Percentiles rank a stretch among this genome's conserved stretches.
Conservation (phyloP, 2,113 vertebrate species). For the Corythoichthys intestinalis region DNA sequence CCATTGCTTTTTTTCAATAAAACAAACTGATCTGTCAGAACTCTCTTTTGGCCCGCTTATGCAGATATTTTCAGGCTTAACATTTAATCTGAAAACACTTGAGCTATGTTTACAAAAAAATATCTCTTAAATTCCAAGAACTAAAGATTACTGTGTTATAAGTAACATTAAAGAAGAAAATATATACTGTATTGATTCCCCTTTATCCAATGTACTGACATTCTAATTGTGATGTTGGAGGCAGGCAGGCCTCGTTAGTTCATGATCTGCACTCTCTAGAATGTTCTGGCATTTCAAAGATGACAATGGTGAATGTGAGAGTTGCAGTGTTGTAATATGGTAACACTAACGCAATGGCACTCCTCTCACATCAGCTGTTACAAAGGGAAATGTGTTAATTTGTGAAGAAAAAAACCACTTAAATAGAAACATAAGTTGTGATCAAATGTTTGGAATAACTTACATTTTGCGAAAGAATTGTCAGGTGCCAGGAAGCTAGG, state of each 20-base stretch:
- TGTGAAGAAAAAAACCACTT: neutral
- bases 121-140: slow-evolving; percentile 28
- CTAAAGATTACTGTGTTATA: slow-evolving; percentile 51
- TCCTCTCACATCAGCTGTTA: slow-evolving; percentile 19
- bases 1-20: neutral
- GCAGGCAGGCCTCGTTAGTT: slow-evolving; percentile 42
- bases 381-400: neutral
- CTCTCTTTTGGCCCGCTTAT: neutral
- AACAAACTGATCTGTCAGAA: neutral
- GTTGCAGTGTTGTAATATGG: slow-evolving; percentile 21
- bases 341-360: slow-evolving; percentile 21
- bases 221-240: slow-evolving; percentile 65
- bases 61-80: neutral
- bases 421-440: neutral
- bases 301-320: slow-evolving; percentile 52
- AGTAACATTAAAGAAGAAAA: slow-evolving; percentile 58
- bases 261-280: slow-evolving; percentile 49
- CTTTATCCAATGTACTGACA: slow-evolving; percentile 41
- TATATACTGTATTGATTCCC: slow-evolving; percentile 63
- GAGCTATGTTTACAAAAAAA: slow-evolving; percentile 24
- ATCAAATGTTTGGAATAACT: neutral
- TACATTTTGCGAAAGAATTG: neutral
- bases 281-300: slow-evolving; percentile 58
- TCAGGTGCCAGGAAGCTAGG: too few relatives aligned
- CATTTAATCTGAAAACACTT: neutral